Evolutionary conservation across 2,113 vertebrate genomes (phyloP), one percentile per base, ranked within the genome.

Genomic region (Platichthys stellatus): DNA sequence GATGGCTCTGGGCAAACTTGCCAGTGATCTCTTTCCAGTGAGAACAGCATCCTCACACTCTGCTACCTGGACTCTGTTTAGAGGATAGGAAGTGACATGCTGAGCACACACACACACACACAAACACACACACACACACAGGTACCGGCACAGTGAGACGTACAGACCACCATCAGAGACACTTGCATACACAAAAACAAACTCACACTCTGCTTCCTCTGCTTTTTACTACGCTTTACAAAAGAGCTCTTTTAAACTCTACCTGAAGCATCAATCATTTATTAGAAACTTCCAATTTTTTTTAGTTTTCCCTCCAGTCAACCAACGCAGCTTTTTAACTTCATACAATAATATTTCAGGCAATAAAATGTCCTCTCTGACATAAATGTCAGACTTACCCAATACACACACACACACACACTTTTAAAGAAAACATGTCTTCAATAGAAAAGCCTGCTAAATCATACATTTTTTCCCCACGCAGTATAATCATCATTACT

Each of bases 11-110:
- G 78, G 80, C 66, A 69, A 47, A 88, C 72, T 88, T 83, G 84
- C 83, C 83, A 90, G 88, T 92, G 86, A 91, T 93, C 86, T 91
- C 83, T 68, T 84, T 93, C 86, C 90, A 92, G 88, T 90, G 84
- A 90, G 82, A 86, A 75, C 73, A 82, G 76, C 83, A 88, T 63
- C 69, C 76, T 77, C 77, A 82, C 81, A 83, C 72, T 63, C 43
- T n/a, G 21, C 61, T 82, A 85, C 87, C 85, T 85, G 81, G 74
- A 74, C 77, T 70, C 47, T 80, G 72, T 85, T 82, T 82, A 85
- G 68, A 85, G 63, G 69, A 88, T 51, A 74, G 10, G 35, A 73
- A 72, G 77, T 80, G 72, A 74, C 71, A 89, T 57, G 14, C 74
- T 54, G 38, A 51, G 76, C 62, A 69, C 31, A 79, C 20, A 72